Percentiles rank a stretch among this genome's conserved stretches.
phyloP scores from a whole-genome alignment of 1,140 invertebrate species.

The Patella vulgata region DNA sequence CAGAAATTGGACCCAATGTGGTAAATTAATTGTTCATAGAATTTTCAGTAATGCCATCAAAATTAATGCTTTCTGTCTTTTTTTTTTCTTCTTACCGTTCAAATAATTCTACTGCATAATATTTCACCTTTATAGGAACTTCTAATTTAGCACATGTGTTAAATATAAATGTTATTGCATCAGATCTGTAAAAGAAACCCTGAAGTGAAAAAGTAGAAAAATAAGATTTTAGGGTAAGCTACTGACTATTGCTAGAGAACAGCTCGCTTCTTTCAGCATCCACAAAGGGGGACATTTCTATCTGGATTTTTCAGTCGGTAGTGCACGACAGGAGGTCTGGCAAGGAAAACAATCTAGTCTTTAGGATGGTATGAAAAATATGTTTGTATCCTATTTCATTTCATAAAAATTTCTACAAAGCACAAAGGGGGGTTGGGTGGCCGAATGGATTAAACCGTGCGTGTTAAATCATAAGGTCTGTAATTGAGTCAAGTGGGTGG shows the following conservation, averaged over 20 bases:
- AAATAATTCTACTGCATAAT: slow-evolving; percentile 44
- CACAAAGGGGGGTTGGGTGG: no score
- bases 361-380: no score
- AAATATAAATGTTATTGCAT: slow-evolving; percentile 40
- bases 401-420: no score
- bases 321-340: neutral
- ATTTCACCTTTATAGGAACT: slow-evolving; percentile 37
- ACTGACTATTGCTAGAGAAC: neutral
- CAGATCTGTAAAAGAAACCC: slow-evolving; percentile 27
- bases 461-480: no score
- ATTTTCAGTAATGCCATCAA: neutral
- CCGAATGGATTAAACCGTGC: no score
- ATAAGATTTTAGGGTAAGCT: neutral
- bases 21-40: neutral
- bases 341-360: neutral
- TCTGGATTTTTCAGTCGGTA: neutral
- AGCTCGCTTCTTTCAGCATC: neutral
- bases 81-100: slow-evolving; percentile 33
- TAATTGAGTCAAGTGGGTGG: no score
- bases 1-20: neutral
- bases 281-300: no score
- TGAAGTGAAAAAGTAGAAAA: slow-evolving; percentile 21
- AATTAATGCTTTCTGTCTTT: neutral
- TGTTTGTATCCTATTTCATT: no score
- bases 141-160: slow-evolving; percentile 41